Base-by-base conservation (phyloP, 2,113 vertebrate genomes). In the Terrapene triunguis region DNA sequence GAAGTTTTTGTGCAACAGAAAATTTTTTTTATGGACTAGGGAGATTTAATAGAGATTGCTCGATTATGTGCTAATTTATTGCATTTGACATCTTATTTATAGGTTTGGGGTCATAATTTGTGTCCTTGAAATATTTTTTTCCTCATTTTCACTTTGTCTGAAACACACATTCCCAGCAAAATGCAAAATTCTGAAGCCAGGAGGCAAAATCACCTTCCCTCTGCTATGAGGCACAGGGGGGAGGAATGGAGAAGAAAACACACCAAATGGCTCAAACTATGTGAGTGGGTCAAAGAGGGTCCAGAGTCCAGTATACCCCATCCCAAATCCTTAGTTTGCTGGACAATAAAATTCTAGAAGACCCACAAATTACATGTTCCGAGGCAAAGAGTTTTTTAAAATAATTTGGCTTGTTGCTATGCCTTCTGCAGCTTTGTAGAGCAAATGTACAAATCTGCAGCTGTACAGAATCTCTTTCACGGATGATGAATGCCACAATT, bases 11-110 rank as follows among this genome's bases (percentile, higher is more conserved):
- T 93, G 48, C 87, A 79, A 86, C 44, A 92, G 51, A 44, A 83
- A 85, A 84, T 50, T 62, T 79, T 96, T 83, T 94, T 96, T 91
- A 86, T 88, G 80, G 90, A 65, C 27, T 86, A 14, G n/a, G 94
- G 96, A 93, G 10, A 35, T 93, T 96, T 93, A 93, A 84, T 90
- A 95, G 96, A 84, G 42, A 97, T 84, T 8, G 8, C 88, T 98
- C 84, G 97, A 88, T 97, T 97, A 97, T 93, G 86, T 86, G 88
- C 62, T 95, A 97, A 97, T 96, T 96, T 95, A 95, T 98, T 97
- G 96, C 86, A 97, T 95, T 96, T 96, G 97, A 97, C 97, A 97
- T 94, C 90, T 94, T 98, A 98, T 98, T 98, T 98, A 97, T 95
- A 96, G 90, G 85, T 90, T 97, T 97, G 92, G 89, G 97, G 97